Evolutionary conservation across 2,888 invertebrate genomes (phyloP), one percentile per base, ranked within the genome.

Genomic region (Sisyra terminalis): DNA sequence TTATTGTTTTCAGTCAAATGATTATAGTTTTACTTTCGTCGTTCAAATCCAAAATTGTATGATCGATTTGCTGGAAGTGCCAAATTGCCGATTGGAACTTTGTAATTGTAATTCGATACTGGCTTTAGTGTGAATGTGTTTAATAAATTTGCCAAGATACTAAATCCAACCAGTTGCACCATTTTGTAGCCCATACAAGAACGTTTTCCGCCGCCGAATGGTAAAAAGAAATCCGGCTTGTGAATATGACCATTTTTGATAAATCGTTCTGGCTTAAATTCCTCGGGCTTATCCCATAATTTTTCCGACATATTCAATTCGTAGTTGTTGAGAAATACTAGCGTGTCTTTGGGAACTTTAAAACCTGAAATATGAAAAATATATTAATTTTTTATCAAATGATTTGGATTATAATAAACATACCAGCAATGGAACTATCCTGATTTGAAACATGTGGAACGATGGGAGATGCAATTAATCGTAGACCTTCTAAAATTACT

Each of bases 161-260:
- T 61, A 50, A 73, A 73, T 42, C 70, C 66, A 7, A 75, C 53
- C 40, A 71, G 63, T 48, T 75, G 73, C 1, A 77, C 75, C 60
- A 78, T 63, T 53, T 73, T 75, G 58, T 75, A 75, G 1, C 78
- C 78, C 70, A 78, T 71, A 55, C 78, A 78, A 29, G 75, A 72
- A 31, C 78, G 60, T 46, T 71, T 64, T 1, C 78, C 78, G 3
- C 72, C 73, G 1, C 76, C 75, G 55, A 78, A 78, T 0, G 78
- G 78, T 14, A 78, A 56, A 53, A 78, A 78, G 52, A 73, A 65
- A 18, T 75, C 72, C 1, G 78, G 77, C 50, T 77, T 78, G 3
- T 62, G 51, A 10, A 78, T 54, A 37, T 59, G 57, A 1, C 70
- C 71, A 14, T 67, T 60, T 44, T 60, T 61, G n/a, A 78, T 52